Evolutionary conservation across 2,113 vertebrate genomes (phyloP).

Genomic region (Cephalophus harveyi): DNA sequence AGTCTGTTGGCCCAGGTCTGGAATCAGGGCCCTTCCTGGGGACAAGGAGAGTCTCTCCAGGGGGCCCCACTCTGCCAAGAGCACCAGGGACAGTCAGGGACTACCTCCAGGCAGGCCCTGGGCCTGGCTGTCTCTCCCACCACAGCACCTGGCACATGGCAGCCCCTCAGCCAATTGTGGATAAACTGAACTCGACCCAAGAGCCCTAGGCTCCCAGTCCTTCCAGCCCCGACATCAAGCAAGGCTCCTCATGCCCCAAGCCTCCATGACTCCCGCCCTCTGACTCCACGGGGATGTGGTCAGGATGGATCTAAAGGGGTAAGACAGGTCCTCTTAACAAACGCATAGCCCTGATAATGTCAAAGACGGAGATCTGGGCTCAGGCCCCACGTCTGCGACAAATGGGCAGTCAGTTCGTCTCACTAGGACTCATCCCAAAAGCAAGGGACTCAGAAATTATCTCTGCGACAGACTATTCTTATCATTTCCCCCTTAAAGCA

Average conservation of each 20-base stretch:
- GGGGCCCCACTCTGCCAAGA: neutral
- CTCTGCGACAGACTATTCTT: neutral
- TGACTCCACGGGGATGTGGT: neutral
- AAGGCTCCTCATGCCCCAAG: neutral
- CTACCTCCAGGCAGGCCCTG: neutral
- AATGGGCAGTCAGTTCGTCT: neutral
- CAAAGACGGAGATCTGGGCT: neutral
- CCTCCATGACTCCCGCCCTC: neutral
- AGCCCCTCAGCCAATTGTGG: neutral
- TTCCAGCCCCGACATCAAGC: neutral
- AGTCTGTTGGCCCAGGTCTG: neutral
- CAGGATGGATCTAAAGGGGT: neutral
- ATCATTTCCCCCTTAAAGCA: neutral
- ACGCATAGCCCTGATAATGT: accelerated
- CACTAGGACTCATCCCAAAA: neutral
- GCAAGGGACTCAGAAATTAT: neutral
- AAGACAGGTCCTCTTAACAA: neutral
- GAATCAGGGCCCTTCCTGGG: neutral
- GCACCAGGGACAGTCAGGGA: neutral
- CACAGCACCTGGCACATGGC: neutral
- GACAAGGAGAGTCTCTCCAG: neutral
- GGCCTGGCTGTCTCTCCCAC: neutral
- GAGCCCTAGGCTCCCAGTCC: neutral
- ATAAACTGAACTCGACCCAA: neutral
- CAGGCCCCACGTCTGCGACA: neutral